A percentile compares a stretch with the other conserved stretches of the same genome.
Conservation (phyloP, 92 coral and sea anemone species). For the Micromussa lordhowensis region DNA sequence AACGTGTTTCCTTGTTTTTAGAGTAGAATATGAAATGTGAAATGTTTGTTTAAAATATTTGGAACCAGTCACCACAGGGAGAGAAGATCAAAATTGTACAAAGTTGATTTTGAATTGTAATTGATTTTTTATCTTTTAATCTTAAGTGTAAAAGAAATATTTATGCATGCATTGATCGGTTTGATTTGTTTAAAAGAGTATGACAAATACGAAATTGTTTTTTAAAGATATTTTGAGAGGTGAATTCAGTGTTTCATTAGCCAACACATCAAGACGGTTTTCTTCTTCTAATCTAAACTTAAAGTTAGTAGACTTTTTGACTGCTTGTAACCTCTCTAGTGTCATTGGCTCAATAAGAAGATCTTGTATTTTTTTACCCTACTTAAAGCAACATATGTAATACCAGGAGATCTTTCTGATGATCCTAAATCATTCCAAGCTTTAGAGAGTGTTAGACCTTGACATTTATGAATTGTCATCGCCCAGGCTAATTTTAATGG, state of each 20-base stretch:
- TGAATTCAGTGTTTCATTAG: constrained; percentile 33
- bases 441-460: neutral
- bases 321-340: constrained; percentile 59
- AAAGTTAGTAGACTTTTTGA: constrained; percentile 58
- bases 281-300: constrained; percentile 68
- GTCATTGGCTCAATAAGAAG: constrained; percentile 64
- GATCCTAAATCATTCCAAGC: constrained; percentile 65
- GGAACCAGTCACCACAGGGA: constrained; percentile 34
- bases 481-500: too few species aligned
- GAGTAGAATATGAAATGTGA: neutral
- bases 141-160: constrained; percentile 24
- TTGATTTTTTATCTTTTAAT: constrained; percentile 11
- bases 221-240: constrained; percentile 15
- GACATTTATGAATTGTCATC: too few species aligned
- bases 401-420: constrained; percentile 51
- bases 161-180: neutral
- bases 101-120: constrained; percentile 21
- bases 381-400: constrained; percentile 70
- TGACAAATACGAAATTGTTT: neutral
- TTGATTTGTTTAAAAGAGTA: constrained; percentile 1
- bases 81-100: neutral
- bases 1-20: neutral
- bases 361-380: constrained; percentile 67
- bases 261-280: constrained; percentile 54
- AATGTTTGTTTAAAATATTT: constrained; percentile 13